Base-by-base conservation (phyloP, 2,888 invertebrate species). In the Tuberolachnus salignus region DNA sequence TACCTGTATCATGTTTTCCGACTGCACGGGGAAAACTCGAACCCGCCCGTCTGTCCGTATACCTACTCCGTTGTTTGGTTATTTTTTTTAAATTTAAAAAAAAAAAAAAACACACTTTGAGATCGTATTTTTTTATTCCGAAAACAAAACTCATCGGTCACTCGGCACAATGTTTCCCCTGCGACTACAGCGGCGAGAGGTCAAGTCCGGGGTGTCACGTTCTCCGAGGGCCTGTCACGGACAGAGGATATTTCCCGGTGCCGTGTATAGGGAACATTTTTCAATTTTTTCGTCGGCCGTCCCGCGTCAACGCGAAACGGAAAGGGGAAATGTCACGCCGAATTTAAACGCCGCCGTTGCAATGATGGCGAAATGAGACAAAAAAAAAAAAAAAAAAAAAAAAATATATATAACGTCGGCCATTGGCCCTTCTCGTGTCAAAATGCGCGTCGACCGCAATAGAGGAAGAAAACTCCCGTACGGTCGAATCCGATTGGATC, bases 331-430 rank as follows among this genome's bases (percentile, higher is more conserved):
- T 19, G 26, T 46, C 59, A 61, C 46, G 13, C 6, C 34, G 34
- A 49, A 13, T 74, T 23, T 63, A 75, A 23, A 66, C 3, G 53
- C 23, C 6, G 42, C 51, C 3, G 34, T 6, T 4, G 34, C 34
- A 34, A 6, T 34, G 64, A 64, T 16, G 42, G 44, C 9, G 14
- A 63, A 63, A 73, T 10, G 63, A 74, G 74, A 66, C 53, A 26
- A 75, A 75, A n/a, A n/a, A n/a, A n/a, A n/a, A n/a, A n/a, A n/a
- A n/a, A n/a, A n/a, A n/a, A n/a, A n/a, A n/a, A n/a, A n/a, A n/a
- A n/a, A n/a, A n/a, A n/a, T n/a, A n/a, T 44, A 75, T 19, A 19
- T 75, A 66, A 67, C n/a, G n/a, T 75, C 75, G 57, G 44, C 49
- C 51, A 6, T 14, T 6, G 34, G 13, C 16, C 14, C 42, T 14